Evolutionary conservation across 2,888 invertebrate species (phyloP).

Genomic region (Ophioninae sp.): DNA sequence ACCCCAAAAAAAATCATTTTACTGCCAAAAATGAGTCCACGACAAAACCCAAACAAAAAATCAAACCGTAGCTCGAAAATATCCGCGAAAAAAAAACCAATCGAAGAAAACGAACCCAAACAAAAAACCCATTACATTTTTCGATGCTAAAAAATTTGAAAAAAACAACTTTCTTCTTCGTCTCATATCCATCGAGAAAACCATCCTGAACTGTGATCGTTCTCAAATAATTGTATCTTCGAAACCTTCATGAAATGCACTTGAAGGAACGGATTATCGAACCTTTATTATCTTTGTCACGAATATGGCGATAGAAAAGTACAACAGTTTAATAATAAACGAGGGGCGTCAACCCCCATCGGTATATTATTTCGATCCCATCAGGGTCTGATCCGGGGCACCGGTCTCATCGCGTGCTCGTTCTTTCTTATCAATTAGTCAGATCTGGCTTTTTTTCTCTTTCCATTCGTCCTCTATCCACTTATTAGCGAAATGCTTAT

Average conservation of each 20-base stretch:
- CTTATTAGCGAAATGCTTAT: constrained; percentile 52
- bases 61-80: too few species aligned
- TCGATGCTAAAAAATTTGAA: not conserved
- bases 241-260: too few species aligned
- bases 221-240: too few species aligned
- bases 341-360: not conserved
- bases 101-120: too few species aligned
- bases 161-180: not conserved
- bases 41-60: too few species aligned
- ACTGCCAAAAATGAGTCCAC: too few species aligned
- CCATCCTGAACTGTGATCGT: too few species aligned
- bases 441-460: constrained; percentile 37
- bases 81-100: too few species aligned
- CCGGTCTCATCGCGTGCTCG: constrained; percentile 25
- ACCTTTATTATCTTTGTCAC: not conserved
- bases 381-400: not conserved
- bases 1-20: too few species aligned
- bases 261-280: too few species aligned
- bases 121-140: not conserved
- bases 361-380: not conserved
- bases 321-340: not conserved
- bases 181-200: not conserved
- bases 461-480: constrained; percentile 38
- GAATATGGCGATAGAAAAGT: not conserved
- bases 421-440: constrained; percentile 57